Conservation (phyloP, 2,888 invertebrate genomes). For the Megaustenia siamemsis region DNA sequence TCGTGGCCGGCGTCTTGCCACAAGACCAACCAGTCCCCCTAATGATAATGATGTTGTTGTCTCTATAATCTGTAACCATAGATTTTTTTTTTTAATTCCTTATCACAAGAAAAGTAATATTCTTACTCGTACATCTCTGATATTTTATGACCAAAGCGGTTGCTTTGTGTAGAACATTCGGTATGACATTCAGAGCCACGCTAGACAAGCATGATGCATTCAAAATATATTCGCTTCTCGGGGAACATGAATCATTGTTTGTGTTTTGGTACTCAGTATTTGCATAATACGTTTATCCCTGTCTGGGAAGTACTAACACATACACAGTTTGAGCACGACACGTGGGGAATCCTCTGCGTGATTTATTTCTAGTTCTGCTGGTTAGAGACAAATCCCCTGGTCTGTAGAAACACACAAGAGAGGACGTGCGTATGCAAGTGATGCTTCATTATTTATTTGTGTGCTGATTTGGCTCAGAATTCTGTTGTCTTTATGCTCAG, state of each 20-base stretch:
- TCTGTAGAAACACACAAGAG: too few relatives aligned
- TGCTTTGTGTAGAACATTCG: too few relatives aligned
- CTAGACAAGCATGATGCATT: too few relatives aligned
- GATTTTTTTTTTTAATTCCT: too few relatives aligned
- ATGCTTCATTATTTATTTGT: not conserved
- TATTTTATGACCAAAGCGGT: too few relatives aligned
- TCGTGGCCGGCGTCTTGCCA: too few relatives aligned
- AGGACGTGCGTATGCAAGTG: not conserved
- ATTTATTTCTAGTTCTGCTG: not conserved
- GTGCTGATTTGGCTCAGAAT: not conserved
- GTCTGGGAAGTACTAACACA: not conserved
- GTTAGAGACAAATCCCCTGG: not conserved
- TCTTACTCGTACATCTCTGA: too few relatives aligned
- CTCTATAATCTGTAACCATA: too few relatives aligned
- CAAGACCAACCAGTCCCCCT: too few relatives aligned
- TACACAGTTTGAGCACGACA: slow-evolving; percentile 7
- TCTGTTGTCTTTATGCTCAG: not conserved
- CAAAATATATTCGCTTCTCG: not conserved
- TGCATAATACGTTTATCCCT: slow-evolving; percentile 1
- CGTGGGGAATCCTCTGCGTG: not conserved
- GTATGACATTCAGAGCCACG: too few relatives aligned
- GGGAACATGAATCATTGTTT: not conserved
- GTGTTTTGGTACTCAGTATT: not conserved
- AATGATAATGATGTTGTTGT: too few relatives aligned
- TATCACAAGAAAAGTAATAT: too few relatives aligned